These are phyloP conservation scores for Mormyrops boulengeri DNA, from an alignment of 2,797 vertebrate species.

Conservation along the genomic window DNA sequence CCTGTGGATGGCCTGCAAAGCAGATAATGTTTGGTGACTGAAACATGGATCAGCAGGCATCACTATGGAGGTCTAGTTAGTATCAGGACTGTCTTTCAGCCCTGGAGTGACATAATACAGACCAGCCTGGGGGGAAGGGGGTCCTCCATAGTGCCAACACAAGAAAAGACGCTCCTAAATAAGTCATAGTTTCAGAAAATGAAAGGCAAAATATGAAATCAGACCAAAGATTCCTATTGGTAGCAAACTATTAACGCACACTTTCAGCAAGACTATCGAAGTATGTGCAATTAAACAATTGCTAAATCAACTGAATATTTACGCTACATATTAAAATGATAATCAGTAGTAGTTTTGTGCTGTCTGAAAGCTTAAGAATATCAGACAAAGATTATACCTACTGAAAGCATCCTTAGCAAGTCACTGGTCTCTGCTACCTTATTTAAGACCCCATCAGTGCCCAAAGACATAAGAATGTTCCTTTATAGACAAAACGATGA, in stretches of 20 bases:
- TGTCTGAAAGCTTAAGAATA: not conserved
- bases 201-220: not conserved
- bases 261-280: not conserved
- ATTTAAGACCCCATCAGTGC: not conserved
- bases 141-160: not conserved
- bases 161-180: not conserved
- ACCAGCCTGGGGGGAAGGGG: not conserved
- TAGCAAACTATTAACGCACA: not conserved
- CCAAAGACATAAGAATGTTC: not conserved
- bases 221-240: not conserved
- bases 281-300: not conserved
- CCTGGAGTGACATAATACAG: not conserved
- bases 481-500: not conserved
- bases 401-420: not conserved
- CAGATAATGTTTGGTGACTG: not conserved
- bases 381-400: not conserved
- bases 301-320: not conserved
- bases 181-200: not conserved
- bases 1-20: not conserved
- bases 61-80: not conserved
- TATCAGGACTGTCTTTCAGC: not conserved
- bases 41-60: not conserved
- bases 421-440: not conserved
- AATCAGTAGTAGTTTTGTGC: not conserved
- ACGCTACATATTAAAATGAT: not conserved